Base-by-base conservation (phyloP, 2,113 vertebrate genomes). In the Cinclus mexicanus region DNA sequence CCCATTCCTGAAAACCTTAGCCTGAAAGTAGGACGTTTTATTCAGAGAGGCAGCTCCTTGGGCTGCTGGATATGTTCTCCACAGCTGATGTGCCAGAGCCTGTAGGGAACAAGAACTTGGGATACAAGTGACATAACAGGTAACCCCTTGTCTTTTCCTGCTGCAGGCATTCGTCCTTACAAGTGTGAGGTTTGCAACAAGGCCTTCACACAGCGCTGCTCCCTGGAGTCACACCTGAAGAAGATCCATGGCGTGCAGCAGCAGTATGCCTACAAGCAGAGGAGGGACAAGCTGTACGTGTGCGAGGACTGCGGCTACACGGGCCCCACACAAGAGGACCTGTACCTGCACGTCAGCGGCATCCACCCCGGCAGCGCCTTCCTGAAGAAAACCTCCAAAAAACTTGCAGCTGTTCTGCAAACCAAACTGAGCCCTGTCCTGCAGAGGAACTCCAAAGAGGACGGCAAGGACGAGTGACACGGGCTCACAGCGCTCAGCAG, bases 301-400 rank as follows among this genome's bases (percentile, higher is more conserved):
- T 99, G 98, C 1, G 98, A 99, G 91, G 98, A 99, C 74, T 99
- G 98, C 6, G 98, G 98, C 91, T 98, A 98, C 96, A 99, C 98
- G 0, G 98, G 98, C 86, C 97, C 98, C 75, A 98, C 98, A 3
- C 98, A 98, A 87, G 98, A 98, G 96, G 98, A 98, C 87, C 97
- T 99, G 64, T 98, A 98, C 80, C 95, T 98, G 87, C 98, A 99
- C 0, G 96, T 98, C 44, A 98, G 96, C 31, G 68, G 83, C 2
- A 78, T 96, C 28, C 98, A 99, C 80, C 98, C 98, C 0, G 97
- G 97, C 60, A 98, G 98, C 3, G 90, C 97, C 2, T 96, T 98
- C 83, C 97, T 98, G 65, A 98, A 98, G 96, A 98, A 98, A 92
- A 98, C 98, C 47, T 98, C 98, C 26, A 98, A 98, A 97, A 98